Conservation (phyloP, 2,888 invertebrate genomes). For the Calameuta filiformis region DNA sequence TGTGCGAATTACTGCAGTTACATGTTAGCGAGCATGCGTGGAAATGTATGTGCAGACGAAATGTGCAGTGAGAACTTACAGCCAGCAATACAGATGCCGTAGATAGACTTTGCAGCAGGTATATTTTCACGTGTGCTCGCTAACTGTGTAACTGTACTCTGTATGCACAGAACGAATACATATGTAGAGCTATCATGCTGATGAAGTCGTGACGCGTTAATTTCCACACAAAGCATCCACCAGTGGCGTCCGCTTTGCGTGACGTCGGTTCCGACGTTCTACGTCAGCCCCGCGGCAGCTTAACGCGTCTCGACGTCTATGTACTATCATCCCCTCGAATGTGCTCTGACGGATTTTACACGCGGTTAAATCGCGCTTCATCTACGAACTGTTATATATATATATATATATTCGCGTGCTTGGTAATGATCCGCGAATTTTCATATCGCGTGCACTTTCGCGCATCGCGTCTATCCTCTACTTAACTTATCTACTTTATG, state of each 20-base stretch:
- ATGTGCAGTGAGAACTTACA: too few relatives aligned
- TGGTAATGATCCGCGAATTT: neutral
- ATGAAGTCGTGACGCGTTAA: conserved; percentile 58
- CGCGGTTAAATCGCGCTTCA: neutral
- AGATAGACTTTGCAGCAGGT: neutral
- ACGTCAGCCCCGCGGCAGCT: conserved; percentile 39
- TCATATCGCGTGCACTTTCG: neutral
- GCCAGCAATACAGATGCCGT: too few relatives aligned
- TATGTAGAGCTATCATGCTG: conserved; percentile 11
- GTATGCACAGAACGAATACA: neutral
- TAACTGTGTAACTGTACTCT: neutral
- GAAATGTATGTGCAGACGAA: too few relatives aligned
- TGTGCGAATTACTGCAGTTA: too few relatives aligned
- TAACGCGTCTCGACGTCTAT: conserved; percentile 32
- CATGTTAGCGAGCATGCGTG: too few relatives aligned
- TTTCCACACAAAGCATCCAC: conserved; percentile 44
- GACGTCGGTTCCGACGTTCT: conserved; percentile 46
- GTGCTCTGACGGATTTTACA: neutral
- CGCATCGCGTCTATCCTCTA: neutral
- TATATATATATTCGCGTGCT: neutral
- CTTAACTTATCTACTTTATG: neutral
- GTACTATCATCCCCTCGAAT: neutral
- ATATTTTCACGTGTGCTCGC: neutral
- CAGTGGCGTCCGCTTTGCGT: conserved; percentile 46
- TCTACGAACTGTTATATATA: neutral